Percentiles rank a stretch among this genome's conserved stretches.
phyloP scores from a whole-genome alignment of 2,888 invertebrate genomes.

The Caenorhabditis becei region DNA sequence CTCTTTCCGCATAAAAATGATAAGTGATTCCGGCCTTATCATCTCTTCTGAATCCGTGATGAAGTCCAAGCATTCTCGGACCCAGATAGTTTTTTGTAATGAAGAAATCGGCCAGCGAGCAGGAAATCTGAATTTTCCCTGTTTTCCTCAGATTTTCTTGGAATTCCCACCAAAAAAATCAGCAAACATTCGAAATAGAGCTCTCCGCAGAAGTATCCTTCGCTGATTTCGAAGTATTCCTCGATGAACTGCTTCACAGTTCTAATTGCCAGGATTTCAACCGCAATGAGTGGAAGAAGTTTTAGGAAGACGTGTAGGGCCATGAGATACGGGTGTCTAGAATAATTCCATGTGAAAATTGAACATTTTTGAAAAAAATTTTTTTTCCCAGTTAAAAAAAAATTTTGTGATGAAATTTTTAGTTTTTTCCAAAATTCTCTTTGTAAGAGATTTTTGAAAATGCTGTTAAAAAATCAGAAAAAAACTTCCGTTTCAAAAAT shows the following conservation, averaged over 20 bases:
- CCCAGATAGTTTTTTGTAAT: constrained; percentile 21
- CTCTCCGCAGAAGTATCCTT: no score
- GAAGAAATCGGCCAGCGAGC: constrained; percentile 8
- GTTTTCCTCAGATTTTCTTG: background rate
- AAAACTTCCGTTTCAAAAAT: no score
- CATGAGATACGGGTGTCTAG: constrained; percentile 20
- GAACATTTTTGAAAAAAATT: background rate
- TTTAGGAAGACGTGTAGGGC: constrained; percentile 7
- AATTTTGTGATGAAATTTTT: no score
- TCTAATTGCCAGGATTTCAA: no score
- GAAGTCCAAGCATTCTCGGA: constrained; percentile 16
- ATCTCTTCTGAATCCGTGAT: constrained; percentile 35
- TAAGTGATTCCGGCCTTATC: constrained; percentile 8
- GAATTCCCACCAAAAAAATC: constrained; percentile 3
- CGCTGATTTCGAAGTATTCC: no score
- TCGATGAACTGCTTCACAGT: no score
- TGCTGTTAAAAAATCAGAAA: no score
- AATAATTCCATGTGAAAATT: constrained; percentile 4
- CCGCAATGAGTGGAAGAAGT: background rate
- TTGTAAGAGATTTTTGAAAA: no score
- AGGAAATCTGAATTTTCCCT: constrained; percentile 1
- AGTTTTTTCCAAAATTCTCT: no score
- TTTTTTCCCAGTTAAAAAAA: no score
- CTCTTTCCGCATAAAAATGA: constrained; percentile 37
- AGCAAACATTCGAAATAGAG: background rate